Evolutionary conservation across 2,113 vertebrate species (phyloP), one percentile per base, ranked within the genome.

Genomic region (Mus pahari): DNA sequence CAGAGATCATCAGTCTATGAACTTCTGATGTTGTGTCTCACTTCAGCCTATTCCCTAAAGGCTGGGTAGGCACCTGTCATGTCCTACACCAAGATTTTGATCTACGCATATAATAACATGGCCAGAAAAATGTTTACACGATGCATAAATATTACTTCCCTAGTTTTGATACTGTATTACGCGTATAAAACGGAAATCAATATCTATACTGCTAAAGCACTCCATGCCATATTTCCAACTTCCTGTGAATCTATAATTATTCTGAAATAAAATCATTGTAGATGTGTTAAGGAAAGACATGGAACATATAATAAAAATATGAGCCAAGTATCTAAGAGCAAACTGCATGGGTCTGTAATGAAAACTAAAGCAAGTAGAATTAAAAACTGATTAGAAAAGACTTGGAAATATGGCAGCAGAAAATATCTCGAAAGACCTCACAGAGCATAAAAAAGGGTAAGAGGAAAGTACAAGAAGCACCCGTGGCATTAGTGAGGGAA

Each of bases 231-330:
- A 62, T 73, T 42, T 74, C 71, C 14, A 91, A 78, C 20, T 82
- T 94, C 26, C 42, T 12, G 2, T 39, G 36, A 86, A 66, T 70
- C 74, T 68, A 42, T 48, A 83, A 60, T 42, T 50, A 71, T 70
- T 92, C 92, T 78, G 83, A 83, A 81, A 87, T 53, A 33, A 70
- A 94, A 83, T 81, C 26, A 1, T 68, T 86, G 90, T 90, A 89
- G 68, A 36, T 11, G 48, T 70, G 22, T 68, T 70, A 81, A 86
- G 19, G 36, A 90, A 50, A 88, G 16, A 92, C 22, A 84, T 39
- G 50, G 39, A 28, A 91, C 64, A 62, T 36, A 74, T 75, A 53
- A 64, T 60, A 96, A 68, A 26, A 3, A 36, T 55, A 33, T 53
- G 71, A 86, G 31, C 39, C 73, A 81, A 58, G 86, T 19, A 81